Conservation (phyloP, 2,888 invertebrate genomes). For the Phlogophora meticulosa region DNA sequence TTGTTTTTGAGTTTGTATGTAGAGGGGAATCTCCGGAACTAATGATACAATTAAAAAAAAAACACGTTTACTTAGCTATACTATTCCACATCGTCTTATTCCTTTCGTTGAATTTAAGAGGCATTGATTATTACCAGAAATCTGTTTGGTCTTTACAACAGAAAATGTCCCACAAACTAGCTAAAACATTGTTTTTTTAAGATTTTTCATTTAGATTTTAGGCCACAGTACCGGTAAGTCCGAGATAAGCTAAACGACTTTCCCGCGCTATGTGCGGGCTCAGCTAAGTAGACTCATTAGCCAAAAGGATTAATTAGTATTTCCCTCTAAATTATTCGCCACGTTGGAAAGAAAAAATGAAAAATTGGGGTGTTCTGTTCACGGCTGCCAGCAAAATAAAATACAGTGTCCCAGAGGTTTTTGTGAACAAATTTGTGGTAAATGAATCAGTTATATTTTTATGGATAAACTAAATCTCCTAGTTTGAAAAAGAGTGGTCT, state of each 20-base stretch:
- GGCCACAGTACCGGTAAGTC: neutral
- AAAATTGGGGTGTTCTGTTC: slow-evolving; percentile 16
- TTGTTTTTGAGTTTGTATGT: too few relatives aligned
- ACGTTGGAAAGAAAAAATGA: neutral
- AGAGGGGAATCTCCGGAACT: too few relatives aligned
- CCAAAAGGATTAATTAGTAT: slow-evolving; percentile 41
- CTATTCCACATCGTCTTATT: too few relatives aligned
- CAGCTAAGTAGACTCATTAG: slow-evolving; percentile 33
- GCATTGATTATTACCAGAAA: too few relatives aligned
- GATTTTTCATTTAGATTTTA: neutral
- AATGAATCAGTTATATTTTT: slow-evolving; percentile 5
- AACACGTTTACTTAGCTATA: too few relatives aligned
- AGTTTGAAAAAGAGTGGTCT: neutral
- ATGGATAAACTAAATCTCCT: neutral
- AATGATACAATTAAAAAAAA: too few relatives aligned
- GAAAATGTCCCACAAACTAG: neutral
- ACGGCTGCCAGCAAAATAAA: slow-evolving; percentile 11
- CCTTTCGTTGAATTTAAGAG: too few relatives aligned
- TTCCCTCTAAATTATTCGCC: slow-evolving; percentile 19
- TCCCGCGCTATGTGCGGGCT: neutral
- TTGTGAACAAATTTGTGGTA: slow-evolving; percentile 3
- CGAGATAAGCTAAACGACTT: slow-evolving; percentile 26
- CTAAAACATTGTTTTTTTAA: neutral
- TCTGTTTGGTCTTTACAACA: neutral
- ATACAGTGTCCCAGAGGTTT: slow-evolving; percentile 8